Conservation (phyloP, 2,888 invertebrate genomes). For the Silvanus unidentatus region DNA sequence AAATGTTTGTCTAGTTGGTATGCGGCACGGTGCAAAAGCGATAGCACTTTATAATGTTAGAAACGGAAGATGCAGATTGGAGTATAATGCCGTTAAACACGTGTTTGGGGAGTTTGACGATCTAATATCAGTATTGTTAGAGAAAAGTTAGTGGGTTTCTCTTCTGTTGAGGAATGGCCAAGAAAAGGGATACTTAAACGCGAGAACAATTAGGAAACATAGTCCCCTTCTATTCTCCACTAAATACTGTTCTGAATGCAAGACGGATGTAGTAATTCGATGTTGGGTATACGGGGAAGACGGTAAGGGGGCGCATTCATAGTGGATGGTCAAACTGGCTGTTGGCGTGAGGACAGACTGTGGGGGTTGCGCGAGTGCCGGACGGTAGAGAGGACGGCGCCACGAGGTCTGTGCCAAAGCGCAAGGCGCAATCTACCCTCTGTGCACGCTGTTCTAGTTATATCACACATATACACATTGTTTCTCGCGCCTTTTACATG, state of each 20-base stretch:
- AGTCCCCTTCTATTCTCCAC: not conserved
- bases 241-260: constrained; percentile 20
- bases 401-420: constrained; percentile 36
- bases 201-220: constrained; percentile 5
- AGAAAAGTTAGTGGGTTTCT: too few relatives aligned
- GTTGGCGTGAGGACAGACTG: constrained; percentile 6
- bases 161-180: too few relatives aligned
- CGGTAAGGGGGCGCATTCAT: constrained; percentile 25
- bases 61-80: constrained; percentile 19
- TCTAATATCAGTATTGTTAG: constrained; percentile 13
- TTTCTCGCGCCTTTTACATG: constrained; percentile 37
- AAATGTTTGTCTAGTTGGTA: not conserved
- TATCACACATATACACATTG: constrained; percentile 26
- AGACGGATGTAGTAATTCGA: constrained; percentile 30
- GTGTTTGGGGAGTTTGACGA: constrained; percentile 24
- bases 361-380: constrained; percentile 35
- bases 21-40: constrained; percentile 4
- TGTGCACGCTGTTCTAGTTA: constrained; percentile 21
- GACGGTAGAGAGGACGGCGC: constrained; percentile 34
- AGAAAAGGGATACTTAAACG: not conserved
- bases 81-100: constrained; percentile 20
- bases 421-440: constrained; percentile 28
- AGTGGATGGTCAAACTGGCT: constrained; percentile 6
- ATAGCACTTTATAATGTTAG: constrained; percentile 17
- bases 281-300: constrained; percentile 17